These are phyloP conservation scores for Drosophila basisetae DNA, from an alignment of 2,888 invertebrate species.

Conservation along the genomic window DNA sequence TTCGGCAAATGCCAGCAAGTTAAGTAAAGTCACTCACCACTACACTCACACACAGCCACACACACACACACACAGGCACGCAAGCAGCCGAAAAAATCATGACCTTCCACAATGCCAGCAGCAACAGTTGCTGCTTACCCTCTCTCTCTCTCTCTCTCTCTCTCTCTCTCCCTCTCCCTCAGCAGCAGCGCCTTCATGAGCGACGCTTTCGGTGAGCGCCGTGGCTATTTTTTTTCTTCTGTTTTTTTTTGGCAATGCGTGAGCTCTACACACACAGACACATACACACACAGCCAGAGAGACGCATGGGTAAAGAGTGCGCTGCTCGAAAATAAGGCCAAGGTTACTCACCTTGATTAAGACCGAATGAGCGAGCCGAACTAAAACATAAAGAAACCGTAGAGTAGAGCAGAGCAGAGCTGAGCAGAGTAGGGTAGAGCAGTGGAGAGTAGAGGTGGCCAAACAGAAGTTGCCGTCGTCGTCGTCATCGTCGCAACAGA, in stretches of 20 bases:
- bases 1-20: slow-evolving; percentile 58
- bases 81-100: slow-evolving; percentile 77
- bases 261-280: slow-evolving; percentile 49
- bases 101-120: slow-evolving; percentile 84
- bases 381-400: slow-evolving; percentile 64
- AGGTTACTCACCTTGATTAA: slow-evolving; percentile 84
- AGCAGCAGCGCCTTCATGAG: slow-evolving; percentile 52
- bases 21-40: slow-evolving; percentile 41
- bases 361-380: slow-evolving; percentile 78
- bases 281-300: slow-evolving; percentile 11
- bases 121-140: slow-evolving; percentile 48
- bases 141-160: slow-evolving; percentile 40
- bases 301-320: slow-evolving; percentile 64
- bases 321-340: slow-evolving; percentile 83
- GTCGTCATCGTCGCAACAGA: not conserved
- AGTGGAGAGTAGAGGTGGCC: slow-evolving; percentile 23
- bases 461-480: slow-evolving; percentile 53
- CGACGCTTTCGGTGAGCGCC: slow-evolving; percentile 56
- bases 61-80: slow-evolving; percentile 18
- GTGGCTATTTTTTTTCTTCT: slow-evolving; percentile 61
- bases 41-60: slow-evolving; percentile 21
- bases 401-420: slow-evolving; percentile 39
- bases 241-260: slow-evolving; percentile 70
- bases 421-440: slow-evolving; percentile 33
- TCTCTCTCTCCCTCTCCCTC: slow-evolving; percentile 38